Evolutionary conservation across 2,888 invertebrate species (phyloP), one percentile per base, ranked within the genome.

Genomic region (Galerucella calmariensis): DNA sequence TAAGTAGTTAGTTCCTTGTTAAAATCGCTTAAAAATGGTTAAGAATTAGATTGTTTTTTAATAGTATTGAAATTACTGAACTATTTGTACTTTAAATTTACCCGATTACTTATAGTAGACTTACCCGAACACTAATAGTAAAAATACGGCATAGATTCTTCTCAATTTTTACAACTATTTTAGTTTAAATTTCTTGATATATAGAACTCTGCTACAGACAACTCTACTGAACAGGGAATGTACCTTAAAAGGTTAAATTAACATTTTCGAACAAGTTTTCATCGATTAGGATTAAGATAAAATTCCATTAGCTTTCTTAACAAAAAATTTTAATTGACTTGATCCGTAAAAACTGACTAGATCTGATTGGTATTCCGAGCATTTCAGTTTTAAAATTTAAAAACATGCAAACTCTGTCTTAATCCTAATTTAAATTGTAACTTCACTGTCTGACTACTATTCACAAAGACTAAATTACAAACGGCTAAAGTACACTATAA

Each of bases 401-500:
- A 48, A 48, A 48, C 48, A 12, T 14, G 1, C 5, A 9, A 9
- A 20, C 6, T 56, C 16, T 20, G 16, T 20, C 20, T 56, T 20
- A 53, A 56, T 20, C 20, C 56, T 48, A 48, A 48, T 48, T 12
- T 48, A 14, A 48, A 14, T 12, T 20, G 51, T 51, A 51, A 8
- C 8, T 51, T 51, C 51, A 51, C 12, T 48, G 53, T 56, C 20
- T 56, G 16, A 56, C 20, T 56, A 56, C 10, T 10, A 56, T 20
- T 56, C 2, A 56, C 9, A 56, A 56, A 48, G 1, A 48, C 11
- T 12, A 53, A 56, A 56, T 56, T 56, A 56, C 56, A 20, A 56
- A 56, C 9, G 56, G 56, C 20, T 56, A 56, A 56, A 62, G 35
- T 63, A 63, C 63, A 48, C 63, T 65, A 65, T 65, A 65, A 65